Conservation (phyloP, 1,140 invertebrate species). For the Aplysia californica region DNA sequence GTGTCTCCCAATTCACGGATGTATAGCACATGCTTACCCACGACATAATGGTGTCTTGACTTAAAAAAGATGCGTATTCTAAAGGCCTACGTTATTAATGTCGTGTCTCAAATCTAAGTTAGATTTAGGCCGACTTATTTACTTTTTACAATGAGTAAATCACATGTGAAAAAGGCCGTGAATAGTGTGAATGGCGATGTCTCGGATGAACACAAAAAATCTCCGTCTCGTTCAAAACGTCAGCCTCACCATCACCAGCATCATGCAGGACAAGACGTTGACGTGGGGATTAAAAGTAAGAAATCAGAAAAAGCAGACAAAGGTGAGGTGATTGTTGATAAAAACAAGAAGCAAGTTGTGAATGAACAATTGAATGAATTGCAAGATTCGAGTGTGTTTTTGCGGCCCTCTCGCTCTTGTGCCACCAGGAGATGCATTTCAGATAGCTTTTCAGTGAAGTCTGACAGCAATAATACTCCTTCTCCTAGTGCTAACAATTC, state of each 20-base stretch:
- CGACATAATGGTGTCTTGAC: no score
- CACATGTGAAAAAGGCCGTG: constrained; percentile 31
- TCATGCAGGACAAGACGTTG: constrained; percentile 5
- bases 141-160: constrained; percentile 32
- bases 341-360: constrained; percentile 19
- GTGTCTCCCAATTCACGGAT: not conserved
- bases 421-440: constrained; percentile 7
- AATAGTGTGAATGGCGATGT: constrained; percentile 36
- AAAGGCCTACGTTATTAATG: constrained; percentile 7
- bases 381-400: constrained; percentile 8
- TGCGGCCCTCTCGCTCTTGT: not conserved
- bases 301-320: constrained; percentile 14
- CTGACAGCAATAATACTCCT: no score
- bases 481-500: no score
- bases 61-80: not conserved
- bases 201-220: constrained; percentile 18
- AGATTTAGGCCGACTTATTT: not conserved
- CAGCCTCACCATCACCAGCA: not conserved
- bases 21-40: no score
- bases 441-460: constrained; percentile 19
- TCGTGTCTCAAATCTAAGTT: constrained; percentile 5
- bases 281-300: not conserved
- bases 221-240: constrained; percentile 19
- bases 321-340: constrained; percentile 21
- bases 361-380: constrained; percentile 26